Percentiles rank a stretch among this genome's conserved stretches.
Evolutionary conservation across 2,113 vertebrate species (phyloP).

Genomic region (Rafetus swinhoei): DNA sequence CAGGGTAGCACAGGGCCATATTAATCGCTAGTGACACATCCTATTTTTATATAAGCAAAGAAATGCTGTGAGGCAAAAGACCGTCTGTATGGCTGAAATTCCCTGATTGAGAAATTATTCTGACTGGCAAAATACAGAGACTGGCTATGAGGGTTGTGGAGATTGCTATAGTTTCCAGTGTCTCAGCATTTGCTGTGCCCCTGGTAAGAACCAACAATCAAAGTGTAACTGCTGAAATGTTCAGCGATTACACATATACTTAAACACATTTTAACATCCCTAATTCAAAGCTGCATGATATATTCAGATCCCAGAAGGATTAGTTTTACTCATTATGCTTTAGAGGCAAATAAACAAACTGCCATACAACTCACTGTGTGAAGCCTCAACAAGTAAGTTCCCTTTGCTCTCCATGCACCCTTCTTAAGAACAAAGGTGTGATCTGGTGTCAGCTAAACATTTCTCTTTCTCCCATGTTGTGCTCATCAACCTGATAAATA

Average conservation of each 20-base stretch:
- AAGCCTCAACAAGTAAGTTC: neutral
- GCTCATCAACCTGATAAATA: neutral
- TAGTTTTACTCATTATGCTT: neutral
- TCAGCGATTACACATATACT: no score
- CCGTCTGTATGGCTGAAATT: neutral
- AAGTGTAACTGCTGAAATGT: no score
- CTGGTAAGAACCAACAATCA: accelerated
- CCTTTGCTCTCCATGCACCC: neutral
- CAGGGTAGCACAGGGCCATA: neutral
- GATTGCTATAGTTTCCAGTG: neutral
- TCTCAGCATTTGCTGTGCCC: neutral
- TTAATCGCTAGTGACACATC: neutral
- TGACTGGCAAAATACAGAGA: neutral
- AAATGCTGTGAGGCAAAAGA: neutral
- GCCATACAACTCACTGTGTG: neutral
- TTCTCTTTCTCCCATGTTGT: neutral
- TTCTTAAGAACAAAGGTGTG: neutral
- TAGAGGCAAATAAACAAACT: neutral
- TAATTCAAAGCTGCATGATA: neutral
- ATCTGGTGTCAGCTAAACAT: neutral
- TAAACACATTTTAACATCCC: no score
- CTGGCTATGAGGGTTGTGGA: neutral
- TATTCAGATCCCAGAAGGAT: neutral
- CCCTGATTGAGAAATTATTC: neutral
- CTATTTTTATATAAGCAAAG: neutral